Evolutionary conservation across 2,888 invertebrate genomes (phyloP).

Genomic region (Tiphia femorata): DNA sequence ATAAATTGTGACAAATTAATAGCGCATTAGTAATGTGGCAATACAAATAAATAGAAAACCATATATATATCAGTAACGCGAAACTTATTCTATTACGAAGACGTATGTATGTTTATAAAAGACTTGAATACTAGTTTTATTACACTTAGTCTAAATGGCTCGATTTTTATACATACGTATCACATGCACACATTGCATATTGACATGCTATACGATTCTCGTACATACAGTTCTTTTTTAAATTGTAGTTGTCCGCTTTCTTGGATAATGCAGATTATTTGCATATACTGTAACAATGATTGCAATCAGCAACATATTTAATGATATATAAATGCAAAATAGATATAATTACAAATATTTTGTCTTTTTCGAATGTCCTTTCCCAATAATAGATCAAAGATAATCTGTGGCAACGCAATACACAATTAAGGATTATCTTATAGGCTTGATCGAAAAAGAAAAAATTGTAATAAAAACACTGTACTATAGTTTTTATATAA

Average conservation of each 20-base stretch:
- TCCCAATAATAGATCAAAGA: no score
- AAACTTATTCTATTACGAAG: background rate
- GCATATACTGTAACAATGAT: constrained; percentile 38
- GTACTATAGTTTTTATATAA: no score
- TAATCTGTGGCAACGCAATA: no score
- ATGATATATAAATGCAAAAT: constrained; percentile 43
- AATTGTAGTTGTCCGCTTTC: constrained; percentile 18
- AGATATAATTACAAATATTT: background rate
- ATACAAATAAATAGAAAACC: constrained; percentile 47
- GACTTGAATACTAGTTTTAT: no score
- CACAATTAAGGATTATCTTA: background rate
- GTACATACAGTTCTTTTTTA: constrained; percentile 5
- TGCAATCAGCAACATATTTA: constrained; percentile 22
- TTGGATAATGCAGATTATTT: constrained; percentile 27
- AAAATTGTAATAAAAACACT: background rate
- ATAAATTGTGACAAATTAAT: constrained; percentile 31
- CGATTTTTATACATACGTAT: constrained; percentile 39
- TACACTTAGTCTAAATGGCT: constrained; percentile 39
- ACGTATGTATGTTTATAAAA: no score
- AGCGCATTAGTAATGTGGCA: constrained; percentile 27
- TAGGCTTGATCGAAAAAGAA: background rate
- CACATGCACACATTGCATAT: constrained; percentile 24
- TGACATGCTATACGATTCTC: constrained; percentile 15
- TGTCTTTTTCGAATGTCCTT: background rate
- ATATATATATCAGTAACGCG: constrained; percentile 10